Evolutionary conservation across 2,797 vertebrate genomes (phyloP).

Genomic region (Cygnus olor): DNA sequence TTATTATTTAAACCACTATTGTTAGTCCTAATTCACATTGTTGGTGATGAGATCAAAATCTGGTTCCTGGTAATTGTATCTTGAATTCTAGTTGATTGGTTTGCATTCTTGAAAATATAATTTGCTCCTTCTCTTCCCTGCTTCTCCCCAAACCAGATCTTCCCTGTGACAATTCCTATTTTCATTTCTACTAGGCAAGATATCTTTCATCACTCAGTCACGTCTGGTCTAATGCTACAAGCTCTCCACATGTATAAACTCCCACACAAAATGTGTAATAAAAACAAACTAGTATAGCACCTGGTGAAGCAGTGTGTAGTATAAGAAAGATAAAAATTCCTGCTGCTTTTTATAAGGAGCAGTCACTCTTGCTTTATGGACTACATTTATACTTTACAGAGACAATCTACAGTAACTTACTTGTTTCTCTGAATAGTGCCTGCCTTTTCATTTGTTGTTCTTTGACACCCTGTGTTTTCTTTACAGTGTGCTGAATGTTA

Average conservation of each 20-base stretch:
- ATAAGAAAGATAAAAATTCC: neutral
- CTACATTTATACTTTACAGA: neutral
- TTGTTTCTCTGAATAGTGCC: neutral
- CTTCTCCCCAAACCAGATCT: neutral
- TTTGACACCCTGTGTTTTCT: rapidly evolving
- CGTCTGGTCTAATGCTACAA: neutral
- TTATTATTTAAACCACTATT: neutral
- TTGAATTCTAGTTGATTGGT: neutral
- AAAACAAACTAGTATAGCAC: neutral
- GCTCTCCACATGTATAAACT: neutral
- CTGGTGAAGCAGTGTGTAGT: neutral
- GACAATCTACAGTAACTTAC: neutral
- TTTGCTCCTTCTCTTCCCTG: neutral
- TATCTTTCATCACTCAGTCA: neutral
- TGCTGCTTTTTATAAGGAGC: neutral
- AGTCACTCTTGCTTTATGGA: neutral
- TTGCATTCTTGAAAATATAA: neutral
- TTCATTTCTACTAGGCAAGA: neutral
- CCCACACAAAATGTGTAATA: neutral
- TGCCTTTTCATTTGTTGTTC: neutral
- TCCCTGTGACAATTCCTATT: neutral
- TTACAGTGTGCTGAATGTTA: neutral
- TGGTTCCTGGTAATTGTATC: neutral
- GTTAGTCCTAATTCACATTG: neutral
- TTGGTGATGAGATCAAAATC: neutral